Conservation (phyloP, 1,140 invertebrate species). For the Magallana angulata region DNA sequence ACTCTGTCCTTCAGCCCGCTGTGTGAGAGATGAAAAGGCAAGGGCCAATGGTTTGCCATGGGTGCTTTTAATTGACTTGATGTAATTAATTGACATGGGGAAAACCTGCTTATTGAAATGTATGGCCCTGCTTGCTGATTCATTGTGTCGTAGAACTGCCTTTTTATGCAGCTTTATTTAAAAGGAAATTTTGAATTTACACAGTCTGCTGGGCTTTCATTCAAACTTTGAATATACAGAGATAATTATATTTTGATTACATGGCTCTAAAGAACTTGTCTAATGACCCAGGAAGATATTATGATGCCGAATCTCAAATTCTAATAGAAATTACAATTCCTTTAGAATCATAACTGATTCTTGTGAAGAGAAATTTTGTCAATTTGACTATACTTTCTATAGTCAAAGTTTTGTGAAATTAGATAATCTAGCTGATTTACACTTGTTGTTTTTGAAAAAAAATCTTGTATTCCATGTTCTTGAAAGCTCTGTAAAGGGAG, state of each 20-base stretch:
- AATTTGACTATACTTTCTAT: too few relatives aligned
- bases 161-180: neutral
- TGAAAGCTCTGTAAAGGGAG: neutral
- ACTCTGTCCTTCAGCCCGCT: neutral
- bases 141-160: neutral
- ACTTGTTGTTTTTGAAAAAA: too few relatives aligned
- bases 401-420: too few relatives aligned
- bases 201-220: constrained; percentile 1
- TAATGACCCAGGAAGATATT: neutral
- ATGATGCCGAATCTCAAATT: neutral
- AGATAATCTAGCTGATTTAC: too few relatives aligned
- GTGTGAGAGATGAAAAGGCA: neutral
- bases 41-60: neutral
- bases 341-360: too few relatives aligned
- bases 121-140: neutral
- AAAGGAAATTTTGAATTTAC: neutral
- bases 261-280: neutral
- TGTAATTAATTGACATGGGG: constrained; percentile 28
- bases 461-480: too few relatives aligned
- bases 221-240: neutral
- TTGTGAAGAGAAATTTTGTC: too few relatives aligned
- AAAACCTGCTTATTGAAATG: neutral
- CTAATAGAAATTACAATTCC: too few relatives aligned
- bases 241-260: constrained; percentile 5
- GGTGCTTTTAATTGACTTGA: neutral